Percentiles rank a stretch among this genome's conserved stretches.
phyloP scores from a whole-genome alignment of 2,888 invertebrate genomes.

The Trichacis sp. region DNA sequence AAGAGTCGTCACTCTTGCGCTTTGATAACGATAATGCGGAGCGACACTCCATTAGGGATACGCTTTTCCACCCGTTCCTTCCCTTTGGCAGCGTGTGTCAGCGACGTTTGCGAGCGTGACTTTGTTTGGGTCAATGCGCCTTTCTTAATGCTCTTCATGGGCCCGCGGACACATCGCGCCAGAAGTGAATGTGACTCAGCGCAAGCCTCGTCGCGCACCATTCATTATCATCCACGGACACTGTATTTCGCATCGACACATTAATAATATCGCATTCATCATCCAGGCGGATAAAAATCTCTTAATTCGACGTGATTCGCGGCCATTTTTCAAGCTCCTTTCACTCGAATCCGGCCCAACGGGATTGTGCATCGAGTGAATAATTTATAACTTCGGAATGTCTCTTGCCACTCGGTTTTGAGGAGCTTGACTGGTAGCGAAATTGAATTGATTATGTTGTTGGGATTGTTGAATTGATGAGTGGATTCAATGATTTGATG shows the following conservation, averaged over 20 bases:
- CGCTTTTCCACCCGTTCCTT: conserved; percentile 22
- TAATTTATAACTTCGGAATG: too few species aligned
- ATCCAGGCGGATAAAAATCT: conserved; percentile 4
- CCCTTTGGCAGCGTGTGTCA: background rate
- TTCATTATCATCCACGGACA: conserved; percentile 31
- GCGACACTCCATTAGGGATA: conserved; percentile 56
- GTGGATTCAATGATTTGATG: too few species aligned
- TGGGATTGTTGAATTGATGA: too few species aligned
- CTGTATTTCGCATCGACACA: conserved; percentile 32
- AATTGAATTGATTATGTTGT: too few species aligned
- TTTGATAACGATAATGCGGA: conserved; percentile 57
- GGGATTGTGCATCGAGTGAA: too few species aligned
- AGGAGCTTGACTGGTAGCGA: too few species aligned
- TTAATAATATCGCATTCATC: conserved; percentile 33
- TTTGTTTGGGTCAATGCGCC: conserved; percentile 10
- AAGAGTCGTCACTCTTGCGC: conserved; percentile 55
- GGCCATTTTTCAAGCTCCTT: background rate
- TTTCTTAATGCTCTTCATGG: conserved; percentile 12
- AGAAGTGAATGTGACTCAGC: conserved; percentile 30
- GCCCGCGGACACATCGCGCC: conserved; percentile 21
- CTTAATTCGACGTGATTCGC: background rate
- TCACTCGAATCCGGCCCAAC: too few species aligned
- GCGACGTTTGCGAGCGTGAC: conserved; percentile 2
- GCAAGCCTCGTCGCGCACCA: conserved; percentile 25
- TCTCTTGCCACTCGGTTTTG: too few species aligned